Conservation (phyloP, 2,888 invertebrate species). For the Fabriciana adippe region DNA sequence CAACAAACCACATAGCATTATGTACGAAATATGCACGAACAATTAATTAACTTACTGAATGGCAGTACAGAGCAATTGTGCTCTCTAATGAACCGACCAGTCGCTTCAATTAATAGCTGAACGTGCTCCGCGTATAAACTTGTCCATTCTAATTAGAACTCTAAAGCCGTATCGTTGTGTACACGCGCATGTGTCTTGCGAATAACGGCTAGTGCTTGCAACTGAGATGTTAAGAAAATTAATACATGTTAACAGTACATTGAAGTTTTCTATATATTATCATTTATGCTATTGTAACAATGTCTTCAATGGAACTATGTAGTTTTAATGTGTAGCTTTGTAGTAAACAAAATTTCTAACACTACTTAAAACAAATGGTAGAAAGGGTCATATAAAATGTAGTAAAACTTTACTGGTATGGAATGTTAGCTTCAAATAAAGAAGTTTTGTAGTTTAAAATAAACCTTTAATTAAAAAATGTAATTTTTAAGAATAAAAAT, state of each 20-base stretch:
- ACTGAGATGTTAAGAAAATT: conserved; percentile 20
- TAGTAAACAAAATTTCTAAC: too few species aligned
- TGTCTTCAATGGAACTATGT: too few species aligned
- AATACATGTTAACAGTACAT: background rate
- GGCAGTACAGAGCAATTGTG: conserved; percentile 57
- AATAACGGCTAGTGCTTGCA: conserved; percentile 3
- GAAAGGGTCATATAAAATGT: too few species aligned
- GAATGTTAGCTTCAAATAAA: too few species aligned
- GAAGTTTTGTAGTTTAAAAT: too few species aligned
- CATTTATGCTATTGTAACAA: too few species aligned
- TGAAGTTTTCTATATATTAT: background rate
- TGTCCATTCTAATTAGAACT: conserved; percentile 52
- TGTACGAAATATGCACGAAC: conserved; percentile 40
- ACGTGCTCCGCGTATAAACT: conserved; percentile 64
- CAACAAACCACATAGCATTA: conserved; percentile 10
- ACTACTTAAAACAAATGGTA: too few species aligned
- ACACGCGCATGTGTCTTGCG: conserved; percentile 24
- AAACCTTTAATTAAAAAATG: too few species aligned
- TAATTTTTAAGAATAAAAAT: too few species aligned
- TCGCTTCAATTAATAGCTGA: conserved; percentile 69
- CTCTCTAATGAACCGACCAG: conserved; percentile 67
- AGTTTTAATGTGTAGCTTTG: too few species aligned
- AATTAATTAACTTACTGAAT: conserved; percentile 64
- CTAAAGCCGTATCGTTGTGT: conserved; percentile 20
- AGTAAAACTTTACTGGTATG: too few species aligned